Evolutionary conservation across 2,797 vertebrate species (phyloP).

Genomic region (Fratercula arctica): DNA sequence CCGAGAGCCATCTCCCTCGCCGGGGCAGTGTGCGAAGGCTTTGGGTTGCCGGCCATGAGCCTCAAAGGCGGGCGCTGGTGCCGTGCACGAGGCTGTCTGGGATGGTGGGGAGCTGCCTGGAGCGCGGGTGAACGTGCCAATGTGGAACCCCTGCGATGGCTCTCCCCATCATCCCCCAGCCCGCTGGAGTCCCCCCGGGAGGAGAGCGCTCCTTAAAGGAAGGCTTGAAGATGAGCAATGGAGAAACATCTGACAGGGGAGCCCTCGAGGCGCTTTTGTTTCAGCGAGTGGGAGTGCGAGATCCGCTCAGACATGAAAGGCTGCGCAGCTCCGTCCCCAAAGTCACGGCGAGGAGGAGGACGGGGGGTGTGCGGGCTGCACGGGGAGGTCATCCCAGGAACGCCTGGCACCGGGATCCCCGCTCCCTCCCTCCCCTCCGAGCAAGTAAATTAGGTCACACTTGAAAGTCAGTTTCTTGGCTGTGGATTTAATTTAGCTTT

Average conservation of each 20-base stretch:
- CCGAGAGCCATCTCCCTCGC: rapidly evolving
- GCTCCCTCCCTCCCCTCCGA: background rate
- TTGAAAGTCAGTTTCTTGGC: constrained; percentile 65
- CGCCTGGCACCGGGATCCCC: constrained; percentile 53
- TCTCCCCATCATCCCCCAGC: background rate
- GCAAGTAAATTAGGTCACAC: constrained; percentile 52
- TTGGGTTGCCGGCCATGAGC: rapidly evolving
- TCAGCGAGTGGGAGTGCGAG: constrained; percentile 40
- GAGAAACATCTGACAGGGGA: constrained; percentile 43
- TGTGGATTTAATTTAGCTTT: constrained; percentile 65
- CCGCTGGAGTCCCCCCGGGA: rapidly evolving
- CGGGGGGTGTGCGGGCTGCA: constrained; percentile 10
- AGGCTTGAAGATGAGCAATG: constrained; percentile 19
- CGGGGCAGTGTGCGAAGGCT: too few relatives aligned
- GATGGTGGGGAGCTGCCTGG: background rate
- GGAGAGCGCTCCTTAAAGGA: background rate
- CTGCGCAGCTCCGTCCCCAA: background rate
- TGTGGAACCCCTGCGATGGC: background rate
- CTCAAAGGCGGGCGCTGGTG: background rate
- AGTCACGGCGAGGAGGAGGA: background rate
- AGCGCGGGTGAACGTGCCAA: rapidly evolving
- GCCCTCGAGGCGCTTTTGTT: constrained; percentile 52
- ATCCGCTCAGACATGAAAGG: constrained; percentile 42
- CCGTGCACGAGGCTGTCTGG: rapidly evolving
- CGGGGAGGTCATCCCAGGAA: constrained; percentile 44